Percentiles rank a stretch among this genome's conserved stretches.
Conservation (phyloP, 2,888 invertebrate genomes). For the Rutpela maculata region DNA sequence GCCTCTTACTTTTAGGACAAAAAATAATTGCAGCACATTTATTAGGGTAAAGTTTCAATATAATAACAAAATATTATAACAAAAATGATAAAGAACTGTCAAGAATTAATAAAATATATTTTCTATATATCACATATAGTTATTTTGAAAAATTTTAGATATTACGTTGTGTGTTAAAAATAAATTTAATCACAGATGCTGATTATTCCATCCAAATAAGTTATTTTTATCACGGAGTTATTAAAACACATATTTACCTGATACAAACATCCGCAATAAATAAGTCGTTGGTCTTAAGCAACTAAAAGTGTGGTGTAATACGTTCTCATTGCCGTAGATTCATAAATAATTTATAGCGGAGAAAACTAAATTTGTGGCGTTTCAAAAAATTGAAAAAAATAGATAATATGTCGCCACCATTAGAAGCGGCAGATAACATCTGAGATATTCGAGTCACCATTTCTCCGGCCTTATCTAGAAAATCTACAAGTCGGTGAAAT, state of each 20-base stretch:
- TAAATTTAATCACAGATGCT: neutral
- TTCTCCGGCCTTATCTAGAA: slow-evolving; percentile 27
- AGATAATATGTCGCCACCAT: slow-evolving; percentile 3
- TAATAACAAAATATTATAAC: too few relatives aligned
- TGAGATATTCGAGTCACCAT: slow-evolving; percentile 38
- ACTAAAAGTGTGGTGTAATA: neutral
- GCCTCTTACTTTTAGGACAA: too few relatives aligned
- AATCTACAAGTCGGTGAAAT: slow-evolving; percentile 29
- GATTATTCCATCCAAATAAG: neutral
- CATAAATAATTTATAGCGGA: slow-evolving; percentile 19
- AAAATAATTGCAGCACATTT: too few relatives aligned
- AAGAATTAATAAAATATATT: too few relatives aligned
- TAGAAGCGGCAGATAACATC: slow-evolving; percentile 37
- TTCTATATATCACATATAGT: too few relatives aligned
- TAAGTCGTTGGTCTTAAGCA: neutral
- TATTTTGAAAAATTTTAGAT: too few relatives aligned
- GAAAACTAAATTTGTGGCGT: neutral
- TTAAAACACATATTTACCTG: neutral
- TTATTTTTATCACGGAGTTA: neutral
- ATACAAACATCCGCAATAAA: neutral
- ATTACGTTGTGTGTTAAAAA: too few relatives aligned
- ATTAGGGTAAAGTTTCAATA: too few relatives aligned
- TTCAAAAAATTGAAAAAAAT: slow-evolving; percentile 4
- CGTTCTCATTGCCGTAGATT: neutral
- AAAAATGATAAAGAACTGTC: too few relatives aligned